These are phyloP conservation scores for Illadopsis cleaveri DNA, from an alignment of 2,113 vertebrate genomes.

Conservation along the genomic window DNA sequence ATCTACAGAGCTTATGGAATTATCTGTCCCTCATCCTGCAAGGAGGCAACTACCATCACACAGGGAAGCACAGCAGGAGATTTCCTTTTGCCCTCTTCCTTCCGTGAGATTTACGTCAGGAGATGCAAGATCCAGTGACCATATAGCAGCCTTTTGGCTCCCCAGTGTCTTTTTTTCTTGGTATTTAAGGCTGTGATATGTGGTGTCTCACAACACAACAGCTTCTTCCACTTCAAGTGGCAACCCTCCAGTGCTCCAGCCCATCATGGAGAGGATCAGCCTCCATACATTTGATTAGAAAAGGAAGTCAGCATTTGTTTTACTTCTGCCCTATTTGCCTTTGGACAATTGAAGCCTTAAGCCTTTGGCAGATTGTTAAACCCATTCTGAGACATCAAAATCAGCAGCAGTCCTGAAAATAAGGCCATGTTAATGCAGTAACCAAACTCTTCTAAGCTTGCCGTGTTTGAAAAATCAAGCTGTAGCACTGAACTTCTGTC, in stretches of 20 bases:
- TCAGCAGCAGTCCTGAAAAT: background rate
- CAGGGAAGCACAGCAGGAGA: background rate
- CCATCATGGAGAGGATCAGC: background rate
- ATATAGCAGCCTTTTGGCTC: background rate
- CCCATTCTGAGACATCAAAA: background rate
- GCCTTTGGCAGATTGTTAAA: background rate
- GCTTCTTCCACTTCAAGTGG: background rate
- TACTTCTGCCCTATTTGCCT: background rate
- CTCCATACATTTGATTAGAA: background rate
- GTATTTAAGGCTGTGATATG: background rate
- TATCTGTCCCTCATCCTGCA: background rate
- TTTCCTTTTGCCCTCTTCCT: background rate
- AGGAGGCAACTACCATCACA: background rate
- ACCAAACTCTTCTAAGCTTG: background rate
- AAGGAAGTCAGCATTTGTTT: background rate
- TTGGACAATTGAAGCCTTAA: background rate
- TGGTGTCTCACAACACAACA: background rate
- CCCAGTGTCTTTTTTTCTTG: background rate
- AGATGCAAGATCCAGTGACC: background rate
- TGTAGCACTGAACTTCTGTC: background rate
- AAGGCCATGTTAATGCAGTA: background rate
- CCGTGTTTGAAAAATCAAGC: background rate
- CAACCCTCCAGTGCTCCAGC: background rate
- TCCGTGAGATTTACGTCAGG: background rate
- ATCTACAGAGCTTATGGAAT: background rate